A percentile compares a stretch with the other conserved stretches of the same genome.
These are phyloP conservation scores for Crotalus horridus DNA, from an alignment of 2,113 vertebrate species.

Conservation along the genomic window DNA sequence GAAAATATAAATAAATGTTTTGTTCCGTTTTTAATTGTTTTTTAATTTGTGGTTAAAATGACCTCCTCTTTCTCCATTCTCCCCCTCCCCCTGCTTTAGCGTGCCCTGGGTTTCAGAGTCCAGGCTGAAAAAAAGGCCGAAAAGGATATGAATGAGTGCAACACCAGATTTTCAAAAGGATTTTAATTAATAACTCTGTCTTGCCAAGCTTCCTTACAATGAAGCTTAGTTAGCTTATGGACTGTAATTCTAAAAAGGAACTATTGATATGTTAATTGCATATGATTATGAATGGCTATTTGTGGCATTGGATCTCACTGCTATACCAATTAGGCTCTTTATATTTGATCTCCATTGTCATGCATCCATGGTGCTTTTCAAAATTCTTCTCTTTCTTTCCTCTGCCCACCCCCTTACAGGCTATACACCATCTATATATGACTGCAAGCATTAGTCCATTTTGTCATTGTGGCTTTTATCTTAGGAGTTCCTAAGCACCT, in stretches of 20 bases:
- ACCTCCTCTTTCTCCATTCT: not conserved
- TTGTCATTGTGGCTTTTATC: not conserved
- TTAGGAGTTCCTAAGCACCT: not conserved
- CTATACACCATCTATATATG: conserved; percentile 50
- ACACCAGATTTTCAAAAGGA: conserved; percentile 62
- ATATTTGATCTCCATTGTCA: conserved; percentile 67
- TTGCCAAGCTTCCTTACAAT: conserved; percentile 63
- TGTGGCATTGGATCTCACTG: conserved; percentile 66
- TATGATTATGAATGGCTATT: conserved; percentile 71
- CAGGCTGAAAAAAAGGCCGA: conserved; percentile 30
- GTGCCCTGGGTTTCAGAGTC: conserved; percentile 40
- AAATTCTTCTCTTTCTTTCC: conserved; percentile 54
- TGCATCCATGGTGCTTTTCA: conserved; percentile 60
- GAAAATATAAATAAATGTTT: conserved; percentile 8
- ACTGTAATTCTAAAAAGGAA: conserved; percentile 65
- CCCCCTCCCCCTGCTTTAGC: conserved; percentile 27
- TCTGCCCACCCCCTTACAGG: conserved; percentile 35
- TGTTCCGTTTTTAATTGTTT: not conserved
- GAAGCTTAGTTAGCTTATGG: conserved; percentile 66
- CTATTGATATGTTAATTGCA: conserved; percentile 72
- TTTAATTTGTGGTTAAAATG: conserved; percentile 41
- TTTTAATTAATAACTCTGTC: conserved; percentile 67
- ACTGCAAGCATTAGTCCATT: conserved; percentile 15
- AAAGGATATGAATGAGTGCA: conserved; percentile 50
- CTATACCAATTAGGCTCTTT: conserved; percentile 70